Conservation (phyloP, 2,113 vertebrate genomes). For the Syrmaticus mikado region DNA sequence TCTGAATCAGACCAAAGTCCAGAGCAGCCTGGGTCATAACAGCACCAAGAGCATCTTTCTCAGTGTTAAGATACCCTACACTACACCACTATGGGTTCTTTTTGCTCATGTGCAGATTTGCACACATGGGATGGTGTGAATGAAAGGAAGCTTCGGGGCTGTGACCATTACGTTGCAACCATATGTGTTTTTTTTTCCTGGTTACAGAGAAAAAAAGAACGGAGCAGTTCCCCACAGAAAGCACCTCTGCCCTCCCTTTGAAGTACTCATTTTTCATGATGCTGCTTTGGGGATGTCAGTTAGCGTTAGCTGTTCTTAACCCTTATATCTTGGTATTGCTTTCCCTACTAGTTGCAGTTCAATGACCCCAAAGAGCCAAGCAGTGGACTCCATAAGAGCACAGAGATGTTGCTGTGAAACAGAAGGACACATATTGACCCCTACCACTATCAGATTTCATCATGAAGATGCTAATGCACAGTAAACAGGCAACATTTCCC, state of each 20-base stretch:
- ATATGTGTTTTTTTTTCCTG: rapidly evolving
- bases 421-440: background rate
- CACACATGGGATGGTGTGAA: background rate
- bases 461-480: background rate
- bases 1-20: rapidly evolving
- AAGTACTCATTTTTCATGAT: background rate
- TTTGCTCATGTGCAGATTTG: background rate
- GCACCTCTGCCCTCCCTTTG: background rate
- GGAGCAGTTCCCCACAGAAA: background rate
- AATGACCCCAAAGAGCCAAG: background rate
- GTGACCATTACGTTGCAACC: background rate
- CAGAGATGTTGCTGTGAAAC: background rate
- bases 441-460: background rate
- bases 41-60: background rate
- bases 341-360: background rate
- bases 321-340: background rate
- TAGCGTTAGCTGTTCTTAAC: background rate
- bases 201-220: background rate
- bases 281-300: background rate
- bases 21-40: background rate
- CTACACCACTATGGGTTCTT: background rate
- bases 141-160: background rate
- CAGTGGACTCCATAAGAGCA: background rate
- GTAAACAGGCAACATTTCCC: background rate
- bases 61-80: background rate